Conservation (phyloP, 1,140 invertebrate species). For the Ips typographus region DNA sequence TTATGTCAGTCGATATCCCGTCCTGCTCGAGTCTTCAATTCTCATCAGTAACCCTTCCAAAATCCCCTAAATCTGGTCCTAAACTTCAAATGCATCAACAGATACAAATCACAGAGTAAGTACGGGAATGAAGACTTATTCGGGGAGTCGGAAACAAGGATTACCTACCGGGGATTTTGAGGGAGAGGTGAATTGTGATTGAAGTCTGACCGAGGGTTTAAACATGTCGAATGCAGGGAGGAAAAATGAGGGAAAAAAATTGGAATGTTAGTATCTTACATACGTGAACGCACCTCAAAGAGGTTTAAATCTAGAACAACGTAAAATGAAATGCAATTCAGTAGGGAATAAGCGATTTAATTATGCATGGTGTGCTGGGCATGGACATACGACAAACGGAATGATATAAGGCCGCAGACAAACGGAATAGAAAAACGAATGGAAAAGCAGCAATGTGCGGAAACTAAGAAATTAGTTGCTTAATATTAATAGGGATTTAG, state of each 20-base stretch:
- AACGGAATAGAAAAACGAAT: slow-evolving; percentile 16
- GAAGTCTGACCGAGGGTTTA: slow-evolving; percentile 27
- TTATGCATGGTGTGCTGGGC: neutral
- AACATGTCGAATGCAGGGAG: slow-evolving; percentile 17
- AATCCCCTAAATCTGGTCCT: slow-evolving; percentile 42
- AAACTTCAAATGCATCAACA: slow-evolving; percentile 49
- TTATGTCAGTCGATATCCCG: no score
- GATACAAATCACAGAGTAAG: slow-evolving; percentile 48
- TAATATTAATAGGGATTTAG: slow-evolving; percentile 19
- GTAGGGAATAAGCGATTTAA: neutral
- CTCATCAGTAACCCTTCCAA: slow-evolving; percentile 44
- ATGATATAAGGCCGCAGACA: slow-evolving; percentile 11
- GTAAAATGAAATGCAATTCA: no score
- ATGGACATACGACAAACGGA: slow-evolving; percentile 11
- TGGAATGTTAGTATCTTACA: no score
- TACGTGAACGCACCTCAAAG: no score
- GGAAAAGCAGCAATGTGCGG: slow-evolving; percentile 7
- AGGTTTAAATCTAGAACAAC: no score
- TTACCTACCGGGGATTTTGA: slow-evolving; percentile 25
- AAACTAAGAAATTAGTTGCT: slow-evolving; percentile 17
- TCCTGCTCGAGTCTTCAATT: slow-evolving; percentile 27
- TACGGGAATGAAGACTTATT: slow-evolving; percentile 47
- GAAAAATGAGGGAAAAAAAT: neutral
- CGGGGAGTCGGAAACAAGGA: slow-evolving; percentile 33
- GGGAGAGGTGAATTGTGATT: slow-evolving; percentile 30